phyloP scores from a whole-genome alignment of 2,888 invertebrate genomes.

The Cyrtodaria siliqua region DNA sequence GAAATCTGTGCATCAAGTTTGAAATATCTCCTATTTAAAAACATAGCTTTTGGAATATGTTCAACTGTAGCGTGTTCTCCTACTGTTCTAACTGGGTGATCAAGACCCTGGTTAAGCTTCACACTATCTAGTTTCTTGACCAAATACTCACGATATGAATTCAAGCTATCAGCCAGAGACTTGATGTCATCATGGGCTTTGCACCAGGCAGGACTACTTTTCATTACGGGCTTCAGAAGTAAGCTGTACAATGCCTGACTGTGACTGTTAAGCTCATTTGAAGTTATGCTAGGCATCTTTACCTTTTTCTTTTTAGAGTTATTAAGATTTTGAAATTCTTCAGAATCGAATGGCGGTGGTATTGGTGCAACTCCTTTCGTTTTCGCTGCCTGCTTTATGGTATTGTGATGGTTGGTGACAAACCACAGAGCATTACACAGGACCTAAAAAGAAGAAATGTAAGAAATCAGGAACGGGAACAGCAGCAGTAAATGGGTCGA shows the following conservation, averaged over 20 bases:
- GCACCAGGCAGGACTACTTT: neutral
- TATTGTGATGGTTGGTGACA: constrained; percentile 20
- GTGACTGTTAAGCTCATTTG: neutral
- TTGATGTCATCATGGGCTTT: constrained; percentile 7
- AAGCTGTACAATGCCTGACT: constrained; percentile 1
- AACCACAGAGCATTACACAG: constrained; percentile 25
- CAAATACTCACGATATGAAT: constrained; percentile 1
- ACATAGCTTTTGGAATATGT: neutral
- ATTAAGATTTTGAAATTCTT: neutral
- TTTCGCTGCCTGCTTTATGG: constrained; percentile 8
- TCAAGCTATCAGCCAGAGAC: neutral
- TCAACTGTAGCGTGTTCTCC: constrained; percentile 4
- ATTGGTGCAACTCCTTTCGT: neutral
- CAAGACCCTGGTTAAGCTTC: constrained; percentile 1
- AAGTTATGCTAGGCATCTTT: neutral
- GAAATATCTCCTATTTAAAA: neutral
- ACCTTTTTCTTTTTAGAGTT: neutral
- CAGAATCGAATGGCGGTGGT: constrained; percentile 19
- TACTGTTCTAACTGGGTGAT: constrained; percentile 14
- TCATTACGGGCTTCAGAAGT: neutral
- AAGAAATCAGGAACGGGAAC: too few relatives aligned
- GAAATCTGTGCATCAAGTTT: neutral
- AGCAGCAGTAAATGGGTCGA: too few relatives aligned
- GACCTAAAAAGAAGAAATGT: constrained; percentile 23
- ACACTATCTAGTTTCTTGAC: neutral